phyloP scores from a whole-genome alignment of 2,888 invertebrate genomes.

The Nemotelus pantherinus region DNA sequence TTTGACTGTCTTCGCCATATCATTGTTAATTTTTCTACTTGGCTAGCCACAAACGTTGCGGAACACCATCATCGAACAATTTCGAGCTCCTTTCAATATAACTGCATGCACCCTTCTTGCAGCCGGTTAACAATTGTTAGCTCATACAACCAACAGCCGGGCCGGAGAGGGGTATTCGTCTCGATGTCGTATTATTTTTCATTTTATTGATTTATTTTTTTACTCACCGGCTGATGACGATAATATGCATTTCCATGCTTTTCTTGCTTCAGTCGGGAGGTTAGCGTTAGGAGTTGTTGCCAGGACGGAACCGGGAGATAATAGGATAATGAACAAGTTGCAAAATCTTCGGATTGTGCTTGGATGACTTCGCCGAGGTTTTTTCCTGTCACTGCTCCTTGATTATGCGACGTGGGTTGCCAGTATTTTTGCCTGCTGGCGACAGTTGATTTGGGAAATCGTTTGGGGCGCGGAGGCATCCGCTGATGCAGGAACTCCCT shows the following conservation, averaged over 20 bases:
- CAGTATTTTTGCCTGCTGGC: conserved; percentile 5
- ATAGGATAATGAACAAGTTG: conserved; percentile 15
- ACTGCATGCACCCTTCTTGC: no score
- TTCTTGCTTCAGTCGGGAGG: no score
- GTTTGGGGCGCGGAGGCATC: neutral
- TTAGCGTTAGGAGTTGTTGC: no score
- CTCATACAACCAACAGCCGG: neutral
- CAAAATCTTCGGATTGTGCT: conserved; percentile 12
- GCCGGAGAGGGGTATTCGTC: neutral
- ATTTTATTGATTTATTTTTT: conserved; percentile 36
- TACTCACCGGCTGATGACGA: conserved; percentile 38
- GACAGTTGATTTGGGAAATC: neutral
- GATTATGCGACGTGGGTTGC: neutral
- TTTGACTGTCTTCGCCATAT: no score
- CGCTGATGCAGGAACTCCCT: neutral
- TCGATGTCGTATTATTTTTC: conserved; percentile 9
- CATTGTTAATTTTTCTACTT: conserved; percentile 6
- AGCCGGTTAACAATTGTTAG: no score
- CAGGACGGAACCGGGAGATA: no score
- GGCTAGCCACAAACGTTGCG: conserved; percentile 25
- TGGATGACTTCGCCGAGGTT: neutral
- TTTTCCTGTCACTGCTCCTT: neutral
- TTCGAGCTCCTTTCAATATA: neutral
- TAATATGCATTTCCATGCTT: conserved; percentile 27
- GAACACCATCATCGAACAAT: neutral